phyloP scores from a whole-genome alignment of 2,888 invertebrate species.

The Agapostemon virescens region DNA sequence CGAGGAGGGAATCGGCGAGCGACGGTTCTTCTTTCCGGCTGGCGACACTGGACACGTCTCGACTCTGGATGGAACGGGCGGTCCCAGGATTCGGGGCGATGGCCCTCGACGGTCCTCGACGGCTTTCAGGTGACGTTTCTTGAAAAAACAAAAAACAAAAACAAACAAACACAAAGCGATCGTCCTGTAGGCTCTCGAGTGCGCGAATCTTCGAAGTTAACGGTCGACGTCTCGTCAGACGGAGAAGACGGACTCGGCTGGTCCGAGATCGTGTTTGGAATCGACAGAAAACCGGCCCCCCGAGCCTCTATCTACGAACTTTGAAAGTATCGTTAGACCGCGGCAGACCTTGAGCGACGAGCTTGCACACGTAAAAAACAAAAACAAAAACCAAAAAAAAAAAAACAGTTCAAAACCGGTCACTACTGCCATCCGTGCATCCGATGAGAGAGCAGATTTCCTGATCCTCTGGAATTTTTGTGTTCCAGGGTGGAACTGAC shows the following conservation, averaged over 20 bases:
- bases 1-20: conserved; percentile 30
- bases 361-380: conserved; percentile 59
- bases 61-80: conserved; percentile 56
- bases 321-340: conserved; percentile 53
- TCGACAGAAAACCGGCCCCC: conserved; percentile 43
- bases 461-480: conserved; percentile 79
- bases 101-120: conserved; percentile 50
- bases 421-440: conserved; percentile 57
- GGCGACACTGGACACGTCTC: conserved; percentile 41
- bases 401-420: conserved; percentile 14
- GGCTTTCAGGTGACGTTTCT: conserved; percentile 65
- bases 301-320: conserved; percentile 43
- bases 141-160: conserved; percentile 24
- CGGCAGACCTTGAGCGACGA: conserved; percentile 53
- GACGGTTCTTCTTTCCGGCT: conserved; percentile 30
- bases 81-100: conserved; percentile 47
- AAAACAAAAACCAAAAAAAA: conserved; percentile 18
- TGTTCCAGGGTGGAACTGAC: conserved; percentile 81
- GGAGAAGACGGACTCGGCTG: conserved; percentile 35
- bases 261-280: conserved; percentile 45
- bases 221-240: background rate
- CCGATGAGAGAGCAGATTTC: conserved; percentile 63
- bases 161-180: conserved; percentile 8
- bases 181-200: conserved; percentile 51
- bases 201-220: conserved; percentile 11